Conservation (phyloP, 2,888 invertebrate genomes). For the Phytoseiulus persimilis region DNA sequence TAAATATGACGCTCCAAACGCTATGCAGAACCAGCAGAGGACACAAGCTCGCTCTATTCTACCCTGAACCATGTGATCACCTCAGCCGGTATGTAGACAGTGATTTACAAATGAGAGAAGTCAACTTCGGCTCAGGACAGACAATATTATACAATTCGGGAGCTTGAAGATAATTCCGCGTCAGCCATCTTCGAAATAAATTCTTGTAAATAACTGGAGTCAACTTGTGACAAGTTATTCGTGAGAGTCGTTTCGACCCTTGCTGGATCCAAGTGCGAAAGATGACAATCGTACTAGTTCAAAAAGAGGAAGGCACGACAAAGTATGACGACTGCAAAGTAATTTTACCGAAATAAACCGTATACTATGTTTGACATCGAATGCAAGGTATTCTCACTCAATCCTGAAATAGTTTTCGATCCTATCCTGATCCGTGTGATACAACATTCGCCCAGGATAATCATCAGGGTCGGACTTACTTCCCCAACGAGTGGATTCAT, state of each 20-base stretch:
- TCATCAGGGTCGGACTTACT: too few relatives aligned
- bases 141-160: background rate
- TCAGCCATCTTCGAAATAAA: background rate
- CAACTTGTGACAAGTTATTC: background rate
- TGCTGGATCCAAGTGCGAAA: too few relatives aligned
- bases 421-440: too few relatives aligned
- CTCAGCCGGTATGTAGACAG: constrained; percentile 23
- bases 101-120: background rate
- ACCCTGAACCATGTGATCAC: constrained; percentile 24
- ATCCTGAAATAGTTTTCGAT: too few relatives aligned
- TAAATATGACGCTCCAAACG: background rate
- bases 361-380: background rate
- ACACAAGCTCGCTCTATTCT: background rate
- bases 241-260: background rate
- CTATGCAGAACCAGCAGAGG: background rate
- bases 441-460: too few relatives aligned
- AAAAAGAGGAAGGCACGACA: background rate
- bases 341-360: background rate
- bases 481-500: too few relatives aligned
- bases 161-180: background rate
- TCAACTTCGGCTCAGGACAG: background rate
- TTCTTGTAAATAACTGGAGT: background rate
- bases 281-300: too few relatives aligned
- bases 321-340: background rate
- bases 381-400: background rate